Base-by-base conservation (phyloP, 2,888 invertebrate genomes). In the Ichneumon xanthorius region DNA sequence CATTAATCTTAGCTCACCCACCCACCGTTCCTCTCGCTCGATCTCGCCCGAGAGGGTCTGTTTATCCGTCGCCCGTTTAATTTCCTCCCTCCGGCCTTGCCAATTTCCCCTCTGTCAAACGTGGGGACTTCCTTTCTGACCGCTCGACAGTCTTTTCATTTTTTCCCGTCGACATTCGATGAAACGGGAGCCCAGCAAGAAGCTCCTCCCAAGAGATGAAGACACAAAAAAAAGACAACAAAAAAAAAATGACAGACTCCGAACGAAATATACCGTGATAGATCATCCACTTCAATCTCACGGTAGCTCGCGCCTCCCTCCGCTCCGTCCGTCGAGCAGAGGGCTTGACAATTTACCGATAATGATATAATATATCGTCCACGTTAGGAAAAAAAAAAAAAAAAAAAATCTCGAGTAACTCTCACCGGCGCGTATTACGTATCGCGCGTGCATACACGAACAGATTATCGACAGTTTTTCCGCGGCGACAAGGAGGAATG, bases 51-150 rank as follows among this genome's bases (percentile, higher is more conserved):
- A 22, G 14, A 53, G 22, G 22, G 7, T 14, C 71, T 91, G 92
- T 92, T 92, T 92, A 92, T 92, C 92, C 92, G 89, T 91, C 92
- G 92, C 92, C 90, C 89, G 90, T 92, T 92, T 92, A 92, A 92
- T 92, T 92, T 92, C 92, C 92, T 90, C 89, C 88, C 90, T 91
- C 89, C 90, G 92, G 91, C 92, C 88, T 55, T 88, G 80, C 87
- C 89, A 90, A 92, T 92, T 92, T 92, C 92, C 92, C 86, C 73
- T 75, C 87, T 80, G 86, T 86, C 88, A 87, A 84, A 84, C 53
- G 75, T 33, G 61, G 26, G 40, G 63, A 80, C 71, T 76, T 80
- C 75, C 76, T 84, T 70, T 63, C 73, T 81, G 81, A 85, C 81
- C 76, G 67, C 22, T 33, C 70, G 77, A 53, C 4, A 4, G 11